Conservation (phyloP, 2,888 invertebrate species). For the Euzophera pinguis region DNA sequence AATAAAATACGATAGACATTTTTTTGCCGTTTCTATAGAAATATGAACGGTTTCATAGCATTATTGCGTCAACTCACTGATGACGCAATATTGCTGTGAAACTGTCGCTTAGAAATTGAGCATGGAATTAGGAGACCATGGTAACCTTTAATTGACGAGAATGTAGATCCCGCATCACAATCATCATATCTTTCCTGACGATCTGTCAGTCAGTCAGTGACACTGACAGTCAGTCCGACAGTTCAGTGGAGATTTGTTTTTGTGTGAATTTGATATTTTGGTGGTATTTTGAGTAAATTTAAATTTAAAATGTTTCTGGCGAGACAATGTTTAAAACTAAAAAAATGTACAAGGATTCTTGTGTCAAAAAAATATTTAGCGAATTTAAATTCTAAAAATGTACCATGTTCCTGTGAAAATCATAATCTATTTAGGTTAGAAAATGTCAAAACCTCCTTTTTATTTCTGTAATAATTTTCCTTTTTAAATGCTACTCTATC, state of each 20-base stretch:
- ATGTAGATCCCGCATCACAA: no score
- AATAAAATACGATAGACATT: no score
- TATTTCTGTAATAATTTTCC: neutral
- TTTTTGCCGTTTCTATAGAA: no score
- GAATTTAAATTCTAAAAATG: slow-evolving; percentile 25
- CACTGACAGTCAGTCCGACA: neutral
- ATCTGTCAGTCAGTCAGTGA: no score
- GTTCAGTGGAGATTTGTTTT: neutral
- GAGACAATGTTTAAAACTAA: slow-evolving; percentile 47
- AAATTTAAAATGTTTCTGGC: slow-evolving; percentile 45
- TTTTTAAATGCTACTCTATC: neutral
- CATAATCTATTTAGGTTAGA: slow-evolving; percentile 36
- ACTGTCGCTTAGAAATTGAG: no score
- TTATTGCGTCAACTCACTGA: no score
- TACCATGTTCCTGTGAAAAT: slow-evolving; percentile 19
- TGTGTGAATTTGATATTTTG: neutral
- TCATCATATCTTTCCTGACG: no score
- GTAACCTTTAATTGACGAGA: no score
- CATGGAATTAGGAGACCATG: no score
- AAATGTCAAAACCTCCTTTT: neutral
- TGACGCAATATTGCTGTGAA: no score
- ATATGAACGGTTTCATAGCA: no score
- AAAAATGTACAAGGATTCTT: slow-evolving; percentile 36
- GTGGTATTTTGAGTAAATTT: neutral
- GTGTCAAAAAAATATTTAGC: slow-evolving; percentile 28